Evolutionary conservation across 2,888 invertebrate species (phyloP).

Genomic region (Nomada hirtipes): DNA sequence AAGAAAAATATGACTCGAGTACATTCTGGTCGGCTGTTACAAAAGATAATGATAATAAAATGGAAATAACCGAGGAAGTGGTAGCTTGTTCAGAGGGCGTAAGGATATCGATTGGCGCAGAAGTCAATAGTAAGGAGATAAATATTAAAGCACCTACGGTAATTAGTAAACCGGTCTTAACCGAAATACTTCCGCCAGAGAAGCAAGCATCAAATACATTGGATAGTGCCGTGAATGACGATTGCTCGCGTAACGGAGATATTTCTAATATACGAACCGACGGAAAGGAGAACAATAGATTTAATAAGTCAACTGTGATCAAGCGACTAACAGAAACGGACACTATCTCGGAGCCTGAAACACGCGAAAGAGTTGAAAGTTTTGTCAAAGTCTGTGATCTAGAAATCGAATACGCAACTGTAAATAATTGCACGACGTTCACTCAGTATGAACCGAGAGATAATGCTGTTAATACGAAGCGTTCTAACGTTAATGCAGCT

Average conservation of each 20-base stretch:
- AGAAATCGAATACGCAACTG: conserved; percentile 55
- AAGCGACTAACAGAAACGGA: conserved; percentile 67
- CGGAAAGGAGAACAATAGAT: conserved; percentile 51
- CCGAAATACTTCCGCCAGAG: conserved; percentile 23
- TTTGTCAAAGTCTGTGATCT: conserved; percentile 67
- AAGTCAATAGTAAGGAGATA: conserved; percentile 41
- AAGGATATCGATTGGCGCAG: conserved; percentile 13
- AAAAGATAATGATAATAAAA: conserved; percentile 22
- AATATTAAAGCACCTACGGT: conserved; percentile 26
- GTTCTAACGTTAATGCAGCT: conserved; percentile 50
- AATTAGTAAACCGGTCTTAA: conserved; percentile 30
- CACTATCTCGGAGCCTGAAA: conserved; percentile 55
- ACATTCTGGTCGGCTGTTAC: not conserved
- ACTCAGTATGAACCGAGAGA: conserved; percentile 58
- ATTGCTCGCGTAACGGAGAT: conserved; percentile 45
- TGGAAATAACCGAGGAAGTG: conserved; percentile 17
- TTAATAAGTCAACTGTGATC: conserved; percentile 64
- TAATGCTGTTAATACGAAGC: conserved; percentile 50
- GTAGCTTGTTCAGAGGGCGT: conserved; percentile 15
- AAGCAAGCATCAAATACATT: conserved; percentile 26
- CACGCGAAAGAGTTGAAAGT: conserved; percentile 58
- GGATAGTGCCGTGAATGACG: conserved; percentile 28
- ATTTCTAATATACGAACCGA: conserved; percentile 29
- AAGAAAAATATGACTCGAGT: conserved; percentile 24
- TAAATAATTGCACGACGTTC: conserved; percentile 57